Conservation (phyloP, 2,888 invertebrate species). For the Idaea dimidiata region DNA sequence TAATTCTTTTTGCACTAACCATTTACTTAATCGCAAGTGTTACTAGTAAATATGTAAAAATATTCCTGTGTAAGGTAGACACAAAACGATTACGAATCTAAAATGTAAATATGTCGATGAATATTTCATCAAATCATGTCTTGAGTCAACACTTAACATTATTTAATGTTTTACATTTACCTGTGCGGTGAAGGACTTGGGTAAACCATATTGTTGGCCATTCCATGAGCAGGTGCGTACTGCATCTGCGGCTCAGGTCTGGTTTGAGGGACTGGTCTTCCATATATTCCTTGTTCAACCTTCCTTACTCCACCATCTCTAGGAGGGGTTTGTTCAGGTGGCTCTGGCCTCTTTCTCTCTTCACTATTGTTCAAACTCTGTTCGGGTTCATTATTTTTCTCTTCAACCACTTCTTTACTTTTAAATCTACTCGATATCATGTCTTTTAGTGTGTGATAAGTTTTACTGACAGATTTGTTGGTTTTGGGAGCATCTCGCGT, state of each 20-base stretch:
- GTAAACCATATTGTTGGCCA: conserved; percentile 68
- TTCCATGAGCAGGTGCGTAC: conserved; percentile 40
- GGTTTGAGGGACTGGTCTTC: conserved; percentile 79
- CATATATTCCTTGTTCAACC: conserved; percentile 82
- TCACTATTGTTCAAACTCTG: conserved; percentile 83
- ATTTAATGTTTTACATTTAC: conserved; percentile 36
- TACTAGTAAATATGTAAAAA: too few relatives aligned
- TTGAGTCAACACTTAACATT: neutral
- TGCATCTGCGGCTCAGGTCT: conserved; percentile 57
- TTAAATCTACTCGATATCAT: conserved; percentile 91
- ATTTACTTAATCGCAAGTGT: too few relatives aligned
- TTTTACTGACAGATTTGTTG: conserved; percentile 86
- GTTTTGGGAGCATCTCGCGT: conserved; percentile 80
- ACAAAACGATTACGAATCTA: neutral
- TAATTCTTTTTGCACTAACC: too few relatives aligned
- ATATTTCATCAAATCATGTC: neutral
- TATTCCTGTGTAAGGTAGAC: too few relatives aligned
- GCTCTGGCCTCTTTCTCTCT: conserved; percentile 72
- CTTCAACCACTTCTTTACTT: conserved; percentile 81
- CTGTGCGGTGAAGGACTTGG: conserved; percentile 73
- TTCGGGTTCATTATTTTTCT: conserved; percentile 73
- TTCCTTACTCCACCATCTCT: conserved; percentile 72
- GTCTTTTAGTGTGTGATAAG: conserved; percentile 90
- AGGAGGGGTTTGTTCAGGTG: conserved; percentile 63
- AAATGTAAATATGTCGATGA: neutral